Evolutionary conservation across 37 sponge, comb jelly and placozoan species (phyloP).

Genomic region (Tethya wilhelma): DNA sequence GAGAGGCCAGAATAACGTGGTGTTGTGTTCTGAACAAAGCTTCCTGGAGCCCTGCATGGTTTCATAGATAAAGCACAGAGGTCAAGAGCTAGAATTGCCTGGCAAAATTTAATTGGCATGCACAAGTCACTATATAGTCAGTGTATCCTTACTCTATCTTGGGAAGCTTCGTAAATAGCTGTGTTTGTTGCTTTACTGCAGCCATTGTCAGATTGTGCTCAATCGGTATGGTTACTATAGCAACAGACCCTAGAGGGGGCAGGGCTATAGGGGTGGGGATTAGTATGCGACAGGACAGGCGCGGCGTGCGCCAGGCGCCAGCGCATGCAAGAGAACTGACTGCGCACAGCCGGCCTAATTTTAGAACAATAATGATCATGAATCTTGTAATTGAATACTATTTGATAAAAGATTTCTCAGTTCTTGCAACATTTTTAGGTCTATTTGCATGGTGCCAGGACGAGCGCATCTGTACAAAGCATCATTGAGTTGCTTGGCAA

Average conservation of each 20-base stretch:
- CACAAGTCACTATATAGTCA: neutral
- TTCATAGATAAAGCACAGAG: too few relatives aligned
- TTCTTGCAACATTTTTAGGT: neutral
- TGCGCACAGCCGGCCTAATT: too few relatives aligned
- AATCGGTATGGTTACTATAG: constrained; percentile 3
- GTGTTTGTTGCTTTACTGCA: neutral
- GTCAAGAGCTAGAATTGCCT: too few relatives aligned
- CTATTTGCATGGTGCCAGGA: neutral
- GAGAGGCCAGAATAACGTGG: constrained; percentile 16
- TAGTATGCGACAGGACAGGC: too few relatives aligned
- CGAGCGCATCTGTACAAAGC: constrained; percentile 7
- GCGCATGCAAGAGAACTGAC: neutral
- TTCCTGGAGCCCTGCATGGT: too few relatives aligned
- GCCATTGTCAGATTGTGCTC: neutral
- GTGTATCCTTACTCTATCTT: neutral
- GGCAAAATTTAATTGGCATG: neutral
- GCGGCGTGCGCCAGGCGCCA: too few relatives aligned
- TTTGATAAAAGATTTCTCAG: neutral
- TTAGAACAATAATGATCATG: neutral
- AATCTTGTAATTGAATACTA: too few relatives aligned
- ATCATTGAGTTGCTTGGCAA: neutral
- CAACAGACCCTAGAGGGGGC: neutral
- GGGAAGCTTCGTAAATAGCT: constrained; percentile 9
- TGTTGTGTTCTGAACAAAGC: neutral
- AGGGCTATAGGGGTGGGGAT: too few relatives aligned